These are phyloP conservation scores for Halichoeres trimaculatus DNA, from an alignment of 2,113 vertebrate genomes.

Conservation along the genomic window DNA sequence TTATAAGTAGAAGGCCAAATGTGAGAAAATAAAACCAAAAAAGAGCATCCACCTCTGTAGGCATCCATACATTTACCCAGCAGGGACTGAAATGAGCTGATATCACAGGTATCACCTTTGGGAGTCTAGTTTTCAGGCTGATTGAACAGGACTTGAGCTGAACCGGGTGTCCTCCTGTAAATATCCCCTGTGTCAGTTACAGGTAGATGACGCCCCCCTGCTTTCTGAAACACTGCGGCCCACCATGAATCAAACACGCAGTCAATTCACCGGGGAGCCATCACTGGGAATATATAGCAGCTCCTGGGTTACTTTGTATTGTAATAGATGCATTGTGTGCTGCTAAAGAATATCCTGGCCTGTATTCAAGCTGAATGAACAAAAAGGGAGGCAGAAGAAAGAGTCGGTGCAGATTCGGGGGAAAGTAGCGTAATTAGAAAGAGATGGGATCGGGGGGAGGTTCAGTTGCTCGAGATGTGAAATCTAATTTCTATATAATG, in stretches of 20 bases:
- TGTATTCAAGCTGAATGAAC: conserved; percentile 80
- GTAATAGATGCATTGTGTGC: conserved; percentile 82
- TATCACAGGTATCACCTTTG: conserved; percentile 13
- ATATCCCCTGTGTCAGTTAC: conserved; percentile 50
- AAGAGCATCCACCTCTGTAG: neutral
- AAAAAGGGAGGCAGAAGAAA: conserved; percentile 72
- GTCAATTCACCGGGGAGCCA: conserved; percentile 75
- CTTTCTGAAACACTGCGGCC: conserved; percentile 56
- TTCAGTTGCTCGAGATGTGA: conserved; percentile 78
- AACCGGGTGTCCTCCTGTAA: conserved; percentile 30
- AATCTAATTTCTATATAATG: conserved; percentile 85
- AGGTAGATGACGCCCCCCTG: conserved; percentile 39
- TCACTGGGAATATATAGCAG: conserved; percentile 75
- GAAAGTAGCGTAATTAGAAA: conserved; percentile 76
- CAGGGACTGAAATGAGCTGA: conserved; percentile 11
- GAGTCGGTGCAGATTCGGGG: conserved; percentile 60
- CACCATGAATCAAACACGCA: conserved; percentile 77
- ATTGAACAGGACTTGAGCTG: conserved; percentile 16
- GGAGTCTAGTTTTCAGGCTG: conserved; percentile 20
- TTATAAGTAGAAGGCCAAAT: too few species aligned
- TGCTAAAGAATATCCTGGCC: conserved; percentile 75
- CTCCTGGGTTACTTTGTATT: conserved; percentile 79
- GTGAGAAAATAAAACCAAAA: neutral
- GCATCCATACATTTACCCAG: neutral
- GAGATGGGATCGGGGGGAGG: conserved; percentile 75